Evolutionary conservation across 2,113 vertebrate species (phyloP), one percentile per base, ranked within the genome.

Genomic region (Scortum barcoo): DNA sequence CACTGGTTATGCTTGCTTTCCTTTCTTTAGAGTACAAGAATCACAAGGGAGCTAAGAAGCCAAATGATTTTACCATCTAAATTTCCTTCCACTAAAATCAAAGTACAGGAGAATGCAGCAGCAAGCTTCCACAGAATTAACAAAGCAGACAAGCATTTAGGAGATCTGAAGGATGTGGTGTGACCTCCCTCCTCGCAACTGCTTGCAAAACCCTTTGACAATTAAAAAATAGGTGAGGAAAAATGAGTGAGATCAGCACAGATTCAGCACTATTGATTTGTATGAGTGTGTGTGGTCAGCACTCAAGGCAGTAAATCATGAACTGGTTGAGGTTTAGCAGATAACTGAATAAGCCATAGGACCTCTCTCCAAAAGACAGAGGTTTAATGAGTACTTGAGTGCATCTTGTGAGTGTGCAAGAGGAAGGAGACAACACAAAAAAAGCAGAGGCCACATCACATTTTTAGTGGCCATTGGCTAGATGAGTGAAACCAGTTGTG

Each of bases 111-210:
- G 33, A 36, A 58, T 22, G 30, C 6, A 63, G 38, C n/a, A 80
- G 22, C n/a, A 65, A 75, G 58, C 60, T 69, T 51, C 8, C 8
- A 63, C 46, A 50, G 36, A 69, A 54, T 68, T 40, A 78, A 75
- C 61, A 76, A 76, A 71, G 30, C 22, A 80, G n/a, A 56, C 19
- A 26, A 2, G 9, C 36, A 58, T 71, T 50, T 16, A 24, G 42
- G 3, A 50, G 40, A 76, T 80, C n/a, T 79, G 70, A 65, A 33
- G 36, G 5, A 66, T 79, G 56, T 60, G 61, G 24, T 58, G 3
- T 68, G 77, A 72, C 77, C 80, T 71, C 76, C 57, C 78, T n/a
- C n/a, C 40, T 77, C 63, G 80, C 69, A 85, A 14, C 60, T n/a
- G n/a, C n/a, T 53, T 67, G 22, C 56, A 57, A 53, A 86, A 57